Conservation (phyloP, 2,888 invertebrate genomes). For the Diaperis boleti region DNA sequence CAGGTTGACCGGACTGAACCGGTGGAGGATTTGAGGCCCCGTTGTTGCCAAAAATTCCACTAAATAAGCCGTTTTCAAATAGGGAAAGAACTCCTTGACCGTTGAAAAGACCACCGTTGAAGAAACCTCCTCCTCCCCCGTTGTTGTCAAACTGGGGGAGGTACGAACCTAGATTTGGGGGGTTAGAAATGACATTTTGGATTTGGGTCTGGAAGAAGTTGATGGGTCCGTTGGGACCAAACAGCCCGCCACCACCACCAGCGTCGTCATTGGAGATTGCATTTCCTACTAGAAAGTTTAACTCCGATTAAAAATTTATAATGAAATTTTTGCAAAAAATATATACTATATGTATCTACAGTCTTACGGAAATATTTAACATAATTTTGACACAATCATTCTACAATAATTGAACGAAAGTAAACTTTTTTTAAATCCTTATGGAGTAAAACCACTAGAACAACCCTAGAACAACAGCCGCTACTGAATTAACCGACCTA, state of each 20-base stretch:
- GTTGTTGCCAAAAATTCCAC: constrained; percentile 29
- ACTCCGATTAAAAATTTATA: too few relatives aligned
- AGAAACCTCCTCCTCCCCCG: constrained; percentile 11
- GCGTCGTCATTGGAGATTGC: constrained; percentile 10
- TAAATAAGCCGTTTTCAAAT: constrained; percentile 40
- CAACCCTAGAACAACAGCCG: too few relatives aligned
- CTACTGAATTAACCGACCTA: too few relatives aligned
- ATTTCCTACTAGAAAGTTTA: constrained; percentile 17
- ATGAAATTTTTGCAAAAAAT: too few relatives aligned
- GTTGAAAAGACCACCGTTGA: constrained; percentile 35
- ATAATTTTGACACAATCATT: too few relatives aligned
- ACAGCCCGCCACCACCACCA: constrained; percentile 13
- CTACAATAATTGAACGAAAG: too few relatives aligned
- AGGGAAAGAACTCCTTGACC: constrained; percentile 38
- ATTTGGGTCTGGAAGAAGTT: constrained; percentile 33
- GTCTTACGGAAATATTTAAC: too few relatives aligned
- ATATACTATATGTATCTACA: too few relatives aligned
- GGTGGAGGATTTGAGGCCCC: constrained; percentile 3
- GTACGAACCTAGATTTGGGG: constrained; percentile 9
- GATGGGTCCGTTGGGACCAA: constrained; percentile 23
- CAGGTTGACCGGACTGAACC: too few relatives aligned
- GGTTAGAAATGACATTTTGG: constrained; percentile 16
- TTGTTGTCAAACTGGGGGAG: constrained; percentile 14
- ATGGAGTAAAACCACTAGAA: too few relatives aligned
- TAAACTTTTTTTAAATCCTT: too few relatives aligned